Percentiles rank a stretch among this genome's conserved stretches.
These are phyloP conservation scores for Dipodomys merriami DNA, from an alignment of 2,113 vertebrate species.

Conservation along the genomic window DNA sequence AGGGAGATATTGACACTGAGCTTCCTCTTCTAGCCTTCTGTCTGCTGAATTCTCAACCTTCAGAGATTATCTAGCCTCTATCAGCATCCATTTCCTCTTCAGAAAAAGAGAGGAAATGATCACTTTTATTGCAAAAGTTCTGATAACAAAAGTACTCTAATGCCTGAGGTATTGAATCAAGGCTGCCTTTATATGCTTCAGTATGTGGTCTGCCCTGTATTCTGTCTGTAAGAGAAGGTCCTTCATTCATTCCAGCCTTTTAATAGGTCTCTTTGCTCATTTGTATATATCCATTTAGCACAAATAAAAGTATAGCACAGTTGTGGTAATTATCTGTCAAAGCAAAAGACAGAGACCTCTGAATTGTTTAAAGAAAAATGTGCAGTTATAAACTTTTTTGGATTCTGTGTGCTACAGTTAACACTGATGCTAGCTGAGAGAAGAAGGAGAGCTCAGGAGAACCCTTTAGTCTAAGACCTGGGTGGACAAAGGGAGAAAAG, in stretches of 20 bases:
- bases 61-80: neutral
- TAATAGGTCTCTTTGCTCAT: neutral
- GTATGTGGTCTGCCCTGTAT: neutral
- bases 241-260: neutral
- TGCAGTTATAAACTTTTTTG: neutral
- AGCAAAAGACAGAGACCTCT: neutral
- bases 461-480: neutral
- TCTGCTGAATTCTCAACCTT: neutral
- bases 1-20: too few relatives aligned
- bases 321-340: neutral
- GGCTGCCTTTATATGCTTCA: neutral
- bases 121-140: constrained; percentile 10
- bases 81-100: neutral
- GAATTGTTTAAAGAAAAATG: neutral
- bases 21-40: neutral
- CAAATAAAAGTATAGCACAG: neutral
- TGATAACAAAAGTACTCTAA: neutral
- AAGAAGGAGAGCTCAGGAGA: neutral
- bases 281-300: neutral
- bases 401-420: neutral
- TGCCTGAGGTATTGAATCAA: neutral
- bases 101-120: constrained; percentile 32
- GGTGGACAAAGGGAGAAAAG: neutral
- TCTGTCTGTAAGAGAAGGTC: neutral
- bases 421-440: neutral